phyloP scores from a whole-genome alignment of 2,888 invertebrate species.

The Helobdella robusta region DNA sequence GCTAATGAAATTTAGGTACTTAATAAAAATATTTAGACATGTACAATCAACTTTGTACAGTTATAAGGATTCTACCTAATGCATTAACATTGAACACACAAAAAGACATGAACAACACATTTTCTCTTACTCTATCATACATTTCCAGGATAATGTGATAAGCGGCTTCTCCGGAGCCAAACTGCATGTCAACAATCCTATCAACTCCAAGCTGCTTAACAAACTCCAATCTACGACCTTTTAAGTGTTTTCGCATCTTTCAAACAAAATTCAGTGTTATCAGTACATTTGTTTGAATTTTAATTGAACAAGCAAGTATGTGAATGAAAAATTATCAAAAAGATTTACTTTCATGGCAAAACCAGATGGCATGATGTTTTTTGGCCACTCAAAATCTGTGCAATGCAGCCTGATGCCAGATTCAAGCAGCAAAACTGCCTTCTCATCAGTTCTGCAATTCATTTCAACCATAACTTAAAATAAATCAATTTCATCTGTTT shows the following conservation, averaged over 20 bases:
- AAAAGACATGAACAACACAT: too few relatives aligned
- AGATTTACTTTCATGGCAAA: conserved; percentile 89
- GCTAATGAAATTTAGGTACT: too few relatives aligned
- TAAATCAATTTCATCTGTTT: not conserved
- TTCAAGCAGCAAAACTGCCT: conserved; percentile 77
- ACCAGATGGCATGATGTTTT: conserved; percentile 84
- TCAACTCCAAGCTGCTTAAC: conserved; percentile 80
- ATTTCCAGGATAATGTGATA: conserved; percentile 90
- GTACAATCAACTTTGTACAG: too few relatives aligned
- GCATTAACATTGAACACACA: too few relatives aligned
- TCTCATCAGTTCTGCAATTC: conserved; percentile 75
- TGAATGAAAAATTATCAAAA: not conserved
- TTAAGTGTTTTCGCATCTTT: conserved; percentile 85
- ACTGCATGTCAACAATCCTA: conserved; percentile 85
- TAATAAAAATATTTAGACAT: too few relatives aligned
- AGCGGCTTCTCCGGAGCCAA: conserved; percentile 80
- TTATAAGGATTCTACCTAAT: too few relatives aligned
- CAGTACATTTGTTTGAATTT: not conserved
- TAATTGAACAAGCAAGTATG: not conserved
- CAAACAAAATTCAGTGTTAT: conserved; percentile 37
- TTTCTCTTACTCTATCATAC: conserved; percentile 61
- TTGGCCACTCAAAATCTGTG: conserved; percentile 96
- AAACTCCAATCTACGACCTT: conserved; percentile 81
- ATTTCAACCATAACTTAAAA: not conserved
- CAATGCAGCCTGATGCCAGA: conserved; percentile 86